Evolutionary conservation across 2,888 invertebrate species (phyloP), one percentile per base, ranked within the genome.

Genomic region (Bombylius discolor): DNA sequence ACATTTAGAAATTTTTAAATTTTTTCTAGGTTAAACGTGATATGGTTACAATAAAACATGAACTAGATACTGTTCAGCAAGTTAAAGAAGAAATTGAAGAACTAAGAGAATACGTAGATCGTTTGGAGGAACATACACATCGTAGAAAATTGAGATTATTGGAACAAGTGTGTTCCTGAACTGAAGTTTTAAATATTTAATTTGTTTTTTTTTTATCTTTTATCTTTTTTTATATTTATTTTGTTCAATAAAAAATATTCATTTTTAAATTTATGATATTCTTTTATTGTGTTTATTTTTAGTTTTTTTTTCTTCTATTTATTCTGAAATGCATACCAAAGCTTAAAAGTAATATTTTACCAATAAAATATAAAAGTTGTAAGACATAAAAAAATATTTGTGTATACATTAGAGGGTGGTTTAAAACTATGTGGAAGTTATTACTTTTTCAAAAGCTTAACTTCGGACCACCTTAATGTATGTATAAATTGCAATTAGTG

Each of bases 51-150:
- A 92, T 93, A 79, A 91, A 91, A 78, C 89, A 90, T 73, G 93
- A 93, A 77, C 79, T 93, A 74, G 92, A 92, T 76, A 89, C 91
- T 61, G 91, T 93, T 68, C 93, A 93, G 78, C 91, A 91, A 76
- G 93, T 93, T 66, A 93, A 93, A 74, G 92, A 92, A 72, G 93
- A 93, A 77, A 92, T 93, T 70, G 93, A 93, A 72, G 92, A 93
- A 76, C 78, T 93, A 71, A 79, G 92, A 65, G 91, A 92, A 75
- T 92, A 91, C 76, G 92, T 93, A 63, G 93, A 93, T 76, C 81
- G 92, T 63, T 81, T 93, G 64, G 93, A 92, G 76, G 91, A 92
- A 76, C 89, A 91, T 77, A 88, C 91, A 66, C 89, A 92, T 75
- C 81, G 91, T 68, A 80, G 93, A 75, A 92, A 92, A 77, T 82